phyloP scores from a whole-genome alignment of 2,888 invertebrate species.

The Phortica magna region DNA sequence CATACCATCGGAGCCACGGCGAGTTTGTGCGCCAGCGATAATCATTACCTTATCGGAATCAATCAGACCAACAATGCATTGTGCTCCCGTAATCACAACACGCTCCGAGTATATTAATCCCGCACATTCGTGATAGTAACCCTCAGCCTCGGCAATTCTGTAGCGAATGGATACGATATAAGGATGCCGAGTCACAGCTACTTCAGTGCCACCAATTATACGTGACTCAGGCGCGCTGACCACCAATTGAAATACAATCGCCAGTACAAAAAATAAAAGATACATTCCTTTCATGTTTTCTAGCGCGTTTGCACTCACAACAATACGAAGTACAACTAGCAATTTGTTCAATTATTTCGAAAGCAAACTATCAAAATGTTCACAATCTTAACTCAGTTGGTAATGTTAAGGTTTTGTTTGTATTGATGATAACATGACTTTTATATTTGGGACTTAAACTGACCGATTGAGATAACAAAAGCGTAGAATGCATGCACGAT shows the following conservation, averaged over 20 bases:
- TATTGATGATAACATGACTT: neutral
- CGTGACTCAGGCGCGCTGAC: slow-evolving; percentile 46
- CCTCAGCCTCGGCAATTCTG: slow-evolving; percentile 49
- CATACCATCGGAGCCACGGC: slow-evolving; percentile 65
- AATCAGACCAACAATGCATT: slow-evolving; percentile 60
- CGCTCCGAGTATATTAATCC: slow-evolving; percentile 66
- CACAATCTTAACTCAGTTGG: slow-evolving; percentile 6
- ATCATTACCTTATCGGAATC: slow-evolving; percentile 58
- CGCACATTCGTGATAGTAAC: slow-evolving; percentile 70
- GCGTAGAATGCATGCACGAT: too few relatives aligned
- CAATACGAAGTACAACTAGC: neutral
- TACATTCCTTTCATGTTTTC: neutral
- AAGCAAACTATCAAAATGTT: neutral
- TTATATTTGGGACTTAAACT: slow-evolving; percentile 6
- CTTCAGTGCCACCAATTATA: slow-evolving; percentile 64
- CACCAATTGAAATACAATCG: neutral
- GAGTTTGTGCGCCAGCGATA: slow-evolving; percentile 65
- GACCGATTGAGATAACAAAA: neutral
- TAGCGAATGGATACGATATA: slow-evolving; percentile 68
- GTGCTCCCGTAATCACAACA: slow-evolving; percentile 70
- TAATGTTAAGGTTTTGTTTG: too few relatives aligned
- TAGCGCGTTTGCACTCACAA: neutral
- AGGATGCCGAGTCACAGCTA: slow-evolving; percentile 66
- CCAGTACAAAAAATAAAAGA: neutral
- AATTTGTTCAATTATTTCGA: slow-evolving; percentile 1